Base-by-base conservation (phyloP, 2,888 invertebrate genomes). In the Pinctada fucata region DNA sequence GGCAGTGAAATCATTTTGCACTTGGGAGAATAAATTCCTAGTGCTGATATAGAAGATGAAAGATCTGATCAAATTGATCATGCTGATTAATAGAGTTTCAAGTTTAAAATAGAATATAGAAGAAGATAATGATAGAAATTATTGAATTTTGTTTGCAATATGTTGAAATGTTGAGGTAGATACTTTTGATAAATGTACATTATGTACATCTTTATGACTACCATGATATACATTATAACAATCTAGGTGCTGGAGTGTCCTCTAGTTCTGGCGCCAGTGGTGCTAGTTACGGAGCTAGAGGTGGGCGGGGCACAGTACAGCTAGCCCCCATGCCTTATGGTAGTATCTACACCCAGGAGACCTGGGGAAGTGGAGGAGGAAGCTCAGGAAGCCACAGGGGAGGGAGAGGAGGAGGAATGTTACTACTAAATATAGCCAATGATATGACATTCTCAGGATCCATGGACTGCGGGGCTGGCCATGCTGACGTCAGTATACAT, bases 361-460 rank as follows among this genome's bases (percentile, higher is more conserved):
- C 80, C 5, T 87, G 84, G 86, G 89, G 89, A 0, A 86, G 86
- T 64, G 89, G 88, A 3, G 89, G 89, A 2, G 89, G 88, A 4
- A 81, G 81, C 10, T 50, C 81, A 16, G 64, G 79, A 3, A 66
- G 64, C 8, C 69, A 75, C 63, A 73, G 67, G 48, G 87, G 88
- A 2, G 88, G 89, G 1, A 78, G 85, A n/a, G 89, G 89, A 16
- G 88, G 88, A 10, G 89, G 89, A 10, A 71, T 66, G 16, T 75
- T 86, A 0, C 76, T 82, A 52, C 58, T 85, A 31, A 72, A 83
- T 10, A 73, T 82, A 2, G 67, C 72, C 2, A 75, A 78, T 6
- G 65, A 13, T 3, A 80, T 87, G 5, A 69, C 50, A 5, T 78
- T 86, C 2, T 69, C 72, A 6, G 78, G 84, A 5, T 75, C 58